Conservation (phyloP, 2,113 vertebrate genomes). For the Centropus unirufus region DNA sequence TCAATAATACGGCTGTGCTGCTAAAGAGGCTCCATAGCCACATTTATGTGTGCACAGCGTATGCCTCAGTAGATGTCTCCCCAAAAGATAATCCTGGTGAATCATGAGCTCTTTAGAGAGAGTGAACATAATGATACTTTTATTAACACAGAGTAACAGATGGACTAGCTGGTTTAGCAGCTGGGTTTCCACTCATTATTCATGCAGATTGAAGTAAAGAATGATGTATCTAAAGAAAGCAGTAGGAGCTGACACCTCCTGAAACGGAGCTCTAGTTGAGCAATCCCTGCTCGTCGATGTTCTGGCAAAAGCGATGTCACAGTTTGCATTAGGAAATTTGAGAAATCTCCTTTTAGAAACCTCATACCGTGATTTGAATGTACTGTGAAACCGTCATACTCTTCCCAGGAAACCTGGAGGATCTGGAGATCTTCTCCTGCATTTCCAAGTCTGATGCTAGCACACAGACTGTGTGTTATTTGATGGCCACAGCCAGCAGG, state of each 20-base stretch:
- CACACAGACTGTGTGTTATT: background rate
- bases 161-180: conserved; percentile 62
- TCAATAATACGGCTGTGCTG: background rate
- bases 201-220: conserved; percentile 28
- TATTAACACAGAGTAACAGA: conserved; percentile 37
- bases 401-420: background rate
- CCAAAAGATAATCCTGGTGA: conserved; percentile 25
- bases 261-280: background rate
- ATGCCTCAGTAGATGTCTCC: background rate
- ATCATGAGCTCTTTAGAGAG: conserved; percentile 32
- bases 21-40: background rate
- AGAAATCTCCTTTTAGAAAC: background rate
- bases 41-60: background rate
- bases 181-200: conserved; percentile 58
- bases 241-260: conserved; percentile 47
- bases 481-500: background rate
- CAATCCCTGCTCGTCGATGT: background rate
- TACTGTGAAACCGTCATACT: background rate
- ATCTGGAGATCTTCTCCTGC: background rate
- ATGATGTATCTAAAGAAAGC: conserved; percentile 39
- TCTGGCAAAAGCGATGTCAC: background rate
- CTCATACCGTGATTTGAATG: background rate
- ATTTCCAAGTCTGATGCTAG: background rate
- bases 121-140: conserved; percentile 25
- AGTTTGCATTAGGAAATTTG: background rate